A percentile compares a stretch with the other conserved stretches of the same genome.
These are phyloP conservation scores for Troglohyphantes excavatus DNA, from an alignment of 2,888 invertebrate genomes.

Conservation along the genomic window DNA sequence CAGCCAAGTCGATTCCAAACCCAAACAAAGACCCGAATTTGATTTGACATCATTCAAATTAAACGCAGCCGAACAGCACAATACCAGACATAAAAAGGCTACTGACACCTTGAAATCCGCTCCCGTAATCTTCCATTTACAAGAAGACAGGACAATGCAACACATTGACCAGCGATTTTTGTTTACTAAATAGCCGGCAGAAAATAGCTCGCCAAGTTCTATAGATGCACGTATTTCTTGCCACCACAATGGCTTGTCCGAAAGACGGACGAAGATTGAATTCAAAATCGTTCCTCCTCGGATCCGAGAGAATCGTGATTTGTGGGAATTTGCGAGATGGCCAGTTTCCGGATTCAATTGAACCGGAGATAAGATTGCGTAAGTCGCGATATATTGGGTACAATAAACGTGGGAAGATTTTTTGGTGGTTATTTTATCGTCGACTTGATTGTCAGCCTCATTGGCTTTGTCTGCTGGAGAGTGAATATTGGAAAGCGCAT, in stretches of 20 bases:
- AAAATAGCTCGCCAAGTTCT: conserved; percentile 37
- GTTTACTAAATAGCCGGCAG: conserved; percentile 50
- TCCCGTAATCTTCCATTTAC: neutral
- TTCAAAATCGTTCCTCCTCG: conserved; percentile 32
- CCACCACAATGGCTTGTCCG: conserved; percentile 53
- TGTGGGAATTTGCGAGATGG: conserved; percentile 10
- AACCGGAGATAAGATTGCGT: conserved; percentile 36
- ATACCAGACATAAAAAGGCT: conserved; percentile 13
- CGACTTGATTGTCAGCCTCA: neutral
- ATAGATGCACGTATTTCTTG: conserved; percentile 5
- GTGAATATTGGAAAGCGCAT: neutral
- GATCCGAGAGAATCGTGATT: conserved; percentile 25
- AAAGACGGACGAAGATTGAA: conserved; percentile 40
- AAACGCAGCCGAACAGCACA: neutral
- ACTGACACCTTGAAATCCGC: conserved; percentile 45
- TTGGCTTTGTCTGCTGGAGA: neutral
- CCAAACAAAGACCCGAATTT: conserved; percentile 36
- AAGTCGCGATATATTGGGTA: conserved; percentile 31
- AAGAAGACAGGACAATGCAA: neutral
- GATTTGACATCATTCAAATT: conserved; percentile 42
- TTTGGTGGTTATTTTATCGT: neutral
- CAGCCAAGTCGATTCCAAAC: neutral
- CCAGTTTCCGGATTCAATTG: conserved; percentile 58
- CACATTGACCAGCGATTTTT: conserved; percentile 45
- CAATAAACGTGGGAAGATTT: conserved; percentile 20